Percentiles rank a stretch among this genome's conserved stretches.
Conservation (phyloP, 1,140 invertebrate species). For the Leucophenga varia region DNA sequence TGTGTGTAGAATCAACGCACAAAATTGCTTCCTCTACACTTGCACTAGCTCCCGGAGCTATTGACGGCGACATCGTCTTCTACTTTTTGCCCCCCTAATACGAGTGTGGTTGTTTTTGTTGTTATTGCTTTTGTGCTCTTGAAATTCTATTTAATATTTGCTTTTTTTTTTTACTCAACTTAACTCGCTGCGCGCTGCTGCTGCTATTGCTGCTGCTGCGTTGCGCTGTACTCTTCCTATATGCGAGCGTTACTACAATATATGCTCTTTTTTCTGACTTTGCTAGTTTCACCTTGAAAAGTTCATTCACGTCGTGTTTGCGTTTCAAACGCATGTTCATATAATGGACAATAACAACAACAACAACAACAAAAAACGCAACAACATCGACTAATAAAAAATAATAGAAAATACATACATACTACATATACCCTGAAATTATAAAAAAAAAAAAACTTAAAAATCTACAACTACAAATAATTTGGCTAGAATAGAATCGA, state of each 20-base stretch:
- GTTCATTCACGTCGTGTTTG: slow-evolving; percentile 46
- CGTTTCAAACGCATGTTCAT: slow-evolving; percentile 14
- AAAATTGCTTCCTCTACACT: neutral
- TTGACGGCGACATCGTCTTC: no score
- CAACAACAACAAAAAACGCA: slow-evolving; percentile 4
- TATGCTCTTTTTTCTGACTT: no score
- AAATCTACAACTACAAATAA: no score
- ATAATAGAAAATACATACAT: no score
- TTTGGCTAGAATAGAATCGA: no score
- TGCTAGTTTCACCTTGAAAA: slow-evolving; percentile 55
- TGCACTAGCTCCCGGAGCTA: slow-evolving; percentile 1
- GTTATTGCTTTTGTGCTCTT: no score
- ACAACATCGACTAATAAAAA: neutral
- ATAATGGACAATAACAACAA: slow-evolving; percentile 22
- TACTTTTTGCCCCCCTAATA: slow-evolving; percentile 12
- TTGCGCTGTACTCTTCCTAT: slow-evolving; percentile 40
- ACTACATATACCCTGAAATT: no score
- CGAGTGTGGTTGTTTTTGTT: slow-evolving; percentile 5
- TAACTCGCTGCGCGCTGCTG: neutral
- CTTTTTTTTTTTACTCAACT: no score
- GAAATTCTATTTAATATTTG: no score
- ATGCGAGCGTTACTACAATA: no score
- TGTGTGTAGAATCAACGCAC: no score
- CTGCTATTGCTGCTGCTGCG: slow-evolving; percentile 15
- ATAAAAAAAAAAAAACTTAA: no score